Conservation (phyloP, 2,113 vertebrate species). For the Lycocorax pyrrhopterus region DNA sequence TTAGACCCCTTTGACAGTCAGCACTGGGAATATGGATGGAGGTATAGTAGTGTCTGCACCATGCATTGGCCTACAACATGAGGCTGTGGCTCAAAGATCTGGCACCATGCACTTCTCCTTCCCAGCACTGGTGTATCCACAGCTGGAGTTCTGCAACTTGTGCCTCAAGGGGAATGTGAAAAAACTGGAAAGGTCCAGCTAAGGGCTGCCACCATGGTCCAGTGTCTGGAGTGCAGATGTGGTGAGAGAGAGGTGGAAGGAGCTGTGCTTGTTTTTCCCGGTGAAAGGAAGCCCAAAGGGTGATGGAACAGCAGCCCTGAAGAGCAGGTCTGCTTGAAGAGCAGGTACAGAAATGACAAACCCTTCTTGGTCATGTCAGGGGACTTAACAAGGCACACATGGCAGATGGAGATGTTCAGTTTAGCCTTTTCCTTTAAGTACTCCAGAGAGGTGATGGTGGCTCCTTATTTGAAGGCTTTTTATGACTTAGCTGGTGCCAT, state of each 20-base stretch:
- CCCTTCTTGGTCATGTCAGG: background rate
- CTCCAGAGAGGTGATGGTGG: background rate
- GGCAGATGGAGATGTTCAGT: background rate
- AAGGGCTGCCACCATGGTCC: background rate
- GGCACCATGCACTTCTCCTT: background rate
- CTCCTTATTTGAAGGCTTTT: background rate
- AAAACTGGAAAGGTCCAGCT: background rate
- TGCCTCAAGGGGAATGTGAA: background rate
- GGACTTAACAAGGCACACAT: rapidly evolving
- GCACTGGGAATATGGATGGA: rapidly evolving
- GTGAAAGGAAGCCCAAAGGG: background rate
- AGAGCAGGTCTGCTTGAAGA: background rate
- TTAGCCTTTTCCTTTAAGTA: background rate
- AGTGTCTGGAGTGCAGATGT: rapidly evolving
- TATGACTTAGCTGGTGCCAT: too few relatives aligned
- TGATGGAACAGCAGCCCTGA: background rate
- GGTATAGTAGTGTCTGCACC: background rate
- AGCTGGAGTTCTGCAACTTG: background rate
- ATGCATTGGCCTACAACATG: rapidly evolving
- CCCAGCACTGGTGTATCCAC: background rate
- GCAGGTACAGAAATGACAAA: background rate
- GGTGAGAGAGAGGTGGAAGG: background rate
- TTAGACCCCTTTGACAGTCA: background rate
- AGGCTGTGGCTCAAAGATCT: background rate
- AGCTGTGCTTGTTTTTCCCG: background rate